These are phyloP conservation scores for Etheostoma cragini DNA, from an alignment of 2,113 vertebrate species.

Conservation along the genomic window DNA sequence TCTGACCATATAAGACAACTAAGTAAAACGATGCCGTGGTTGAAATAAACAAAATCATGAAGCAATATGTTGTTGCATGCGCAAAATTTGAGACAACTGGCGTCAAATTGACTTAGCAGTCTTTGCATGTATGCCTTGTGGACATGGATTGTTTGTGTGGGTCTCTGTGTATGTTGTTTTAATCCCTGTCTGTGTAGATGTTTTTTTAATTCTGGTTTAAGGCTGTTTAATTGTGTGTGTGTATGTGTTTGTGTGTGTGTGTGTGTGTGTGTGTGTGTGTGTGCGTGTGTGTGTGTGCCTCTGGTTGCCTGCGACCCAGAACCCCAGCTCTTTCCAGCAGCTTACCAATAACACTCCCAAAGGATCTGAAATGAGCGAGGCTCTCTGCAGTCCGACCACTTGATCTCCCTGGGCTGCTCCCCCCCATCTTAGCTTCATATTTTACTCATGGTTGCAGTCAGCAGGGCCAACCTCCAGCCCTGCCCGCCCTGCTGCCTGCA, in stretches of 20 bases:
- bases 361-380: constrained; percentile 51
- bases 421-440: constrained; percentile 48
- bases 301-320: constrained; percentile 49
- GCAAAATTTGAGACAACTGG: constrained; percentile 49
- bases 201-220: constrained; percentile 58
- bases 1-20: constrained; percentile 28
- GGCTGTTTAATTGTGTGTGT: constrained; percentile 21
- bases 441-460: constrained; percentile 50
- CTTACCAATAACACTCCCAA: constrained; percentile 55
- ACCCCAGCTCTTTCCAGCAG: constrained; percentile 60
- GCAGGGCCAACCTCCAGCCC: constrained; percentile 25
- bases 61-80: constrained; percentile 24
- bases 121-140: constrained; percentile 44
- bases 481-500: constrained; percentile 19
- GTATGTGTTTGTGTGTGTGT: not conserved
- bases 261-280: constrained; percentile 8
- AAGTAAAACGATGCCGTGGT: constrained; percentile 2
- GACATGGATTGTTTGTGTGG: constrained; percentile 38
- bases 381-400: constrained; percentile 41
- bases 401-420: constrained; percentile 51
- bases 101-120: constrained; percentile 55
- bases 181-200: constrained; percentile 51
- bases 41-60: constrained; percentile 44
- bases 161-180: constrained; percentile 42
- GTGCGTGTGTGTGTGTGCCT: constrained; percentile 17